Evolutionary conservation across 2,888 invertebrate species (phyloP).

Genomic region (Leuctra nigra): DNA sequence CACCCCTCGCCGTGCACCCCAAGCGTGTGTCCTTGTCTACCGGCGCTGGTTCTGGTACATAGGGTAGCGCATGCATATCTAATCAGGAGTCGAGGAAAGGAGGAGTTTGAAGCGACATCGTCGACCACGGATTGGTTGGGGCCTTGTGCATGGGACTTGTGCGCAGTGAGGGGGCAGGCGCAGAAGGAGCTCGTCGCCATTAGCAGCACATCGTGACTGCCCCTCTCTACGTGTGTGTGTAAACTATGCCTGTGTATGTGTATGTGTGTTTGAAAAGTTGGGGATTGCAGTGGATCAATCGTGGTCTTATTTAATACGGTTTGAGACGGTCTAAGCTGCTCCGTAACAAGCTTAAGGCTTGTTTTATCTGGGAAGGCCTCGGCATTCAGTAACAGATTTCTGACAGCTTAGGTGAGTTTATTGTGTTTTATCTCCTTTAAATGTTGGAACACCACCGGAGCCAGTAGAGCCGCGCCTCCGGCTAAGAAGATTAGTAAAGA

Average conservation of each 20-base stretch:
- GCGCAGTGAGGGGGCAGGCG: slow-evolving; percentile 24
- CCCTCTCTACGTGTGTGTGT: slow-evolving; percentile 30
- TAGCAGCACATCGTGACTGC: slow-evolving; percentile 23
- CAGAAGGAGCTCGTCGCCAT: slow-evolving; percentile 25
- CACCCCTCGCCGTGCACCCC: slow-evolving; percentile 7
- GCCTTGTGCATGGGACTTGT: slow-evolving; percentile 23
- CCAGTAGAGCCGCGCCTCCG: slow-evolving; percentile 24
- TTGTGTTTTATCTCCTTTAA: slow-evolving; percentile 37
- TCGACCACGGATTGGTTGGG: slow-evolving; percentile 12
- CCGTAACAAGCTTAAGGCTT: slow-evolving; percentile 38
- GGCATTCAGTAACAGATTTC: slow-evolving; percentile 38
- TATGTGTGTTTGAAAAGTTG: slow-evolving; percentile 34
- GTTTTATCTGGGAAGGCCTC: slow-evolving; percentile 36
- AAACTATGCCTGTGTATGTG: slow-evolving; percentile 29
- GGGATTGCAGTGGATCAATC: slow-evolving; percentile 36
- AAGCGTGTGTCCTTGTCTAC: neutral
- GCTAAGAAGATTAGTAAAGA: slow-evolving; percentile 29
- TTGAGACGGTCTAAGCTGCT: slow-evolving; percentile 37
- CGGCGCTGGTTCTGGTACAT: slow-evolving; percentile 5
- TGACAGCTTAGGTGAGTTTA: slow-evolving; percentile 38
- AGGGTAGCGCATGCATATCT: slow-evolving; percentile 18
- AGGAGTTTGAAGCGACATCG: neutral
- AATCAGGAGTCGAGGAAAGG: slow-evolving; percentile 13
- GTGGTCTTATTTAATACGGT: slow-evolving; percentile 38
- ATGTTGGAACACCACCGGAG: slow-evolving; percentile 29